Percentiles rank a stretch among this genome's conserved stretches.
Conservation (phyloP, 2,888 invertebrate species). For the Dexiosoma caninum region DNA sequence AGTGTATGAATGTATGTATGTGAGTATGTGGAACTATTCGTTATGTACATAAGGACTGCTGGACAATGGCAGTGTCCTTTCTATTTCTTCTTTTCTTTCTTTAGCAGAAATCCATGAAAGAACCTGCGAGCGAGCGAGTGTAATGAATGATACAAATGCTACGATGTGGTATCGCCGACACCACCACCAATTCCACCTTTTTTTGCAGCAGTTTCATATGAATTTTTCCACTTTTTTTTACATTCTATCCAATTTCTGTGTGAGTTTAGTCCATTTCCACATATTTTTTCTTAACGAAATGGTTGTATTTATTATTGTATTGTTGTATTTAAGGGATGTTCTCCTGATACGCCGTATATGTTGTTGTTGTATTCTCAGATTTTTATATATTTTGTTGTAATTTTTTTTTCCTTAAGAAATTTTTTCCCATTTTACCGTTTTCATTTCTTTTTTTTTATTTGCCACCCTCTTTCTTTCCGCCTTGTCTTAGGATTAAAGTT, state of each 20-base stretch:
- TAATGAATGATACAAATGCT: constrained; percentile 39
- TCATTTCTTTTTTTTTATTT: constrained; percentile 29
- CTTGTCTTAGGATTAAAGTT: constrained; percentile 31
- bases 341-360: constrained; percentile 50
- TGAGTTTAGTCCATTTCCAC: constrained; percentile 50
- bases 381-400: constrained; percentile 54
- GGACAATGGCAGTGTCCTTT: constrained; percentile 54
- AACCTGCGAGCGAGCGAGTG: constrained; percentile 41
- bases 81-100: constrained; percentile 49
- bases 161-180: background rate
- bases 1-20: background rate
- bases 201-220: constrained; percentile 15
- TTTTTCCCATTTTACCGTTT: background rate
- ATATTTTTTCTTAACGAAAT: constrained; percentile 38
- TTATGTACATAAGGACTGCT: constrained; percentile 39
- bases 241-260: constrained; percentile 43
- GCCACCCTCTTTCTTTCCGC: constrained; percentile 13
- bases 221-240: constrained; percentile 15
- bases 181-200: background rate
- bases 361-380: constrained; percentile 50
- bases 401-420: constrained; percentile 39
- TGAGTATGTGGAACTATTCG: background rate
- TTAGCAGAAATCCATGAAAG: constrained; percentile 44
- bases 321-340: constrained; percentile 59
- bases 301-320: constrained; percentile 51